phyloP scores from a whole-genome alignment of 2,888 invertebrate species.

The Willowsia nigromaculata region DNA sequence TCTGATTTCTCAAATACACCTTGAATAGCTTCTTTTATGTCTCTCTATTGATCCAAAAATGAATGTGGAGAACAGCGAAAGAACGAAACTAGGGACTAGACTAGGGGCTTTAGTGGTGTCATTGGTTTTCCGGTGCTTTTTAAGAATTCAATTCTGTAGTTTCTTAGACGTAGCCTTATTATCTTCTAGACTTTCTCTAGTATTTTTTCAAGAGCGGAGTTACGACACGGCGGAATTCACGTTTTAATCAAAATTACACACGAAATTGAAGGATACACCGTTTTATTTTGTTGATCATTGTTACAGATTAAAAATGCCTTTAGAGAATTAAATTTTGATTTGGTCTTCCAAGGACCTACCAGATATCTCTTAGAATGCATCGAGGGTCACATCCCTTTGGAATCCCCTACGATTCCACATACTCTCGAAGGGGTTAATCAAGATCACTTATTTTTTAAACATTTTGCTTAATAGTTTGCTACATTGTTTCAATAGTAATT shows the following conservation, averaged over 20 bases:
- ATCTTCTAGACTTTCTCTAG: too few relatives aligned
- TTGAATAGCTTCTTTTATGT: too few relatives aligned
- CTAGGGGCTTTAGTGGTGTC: too few relatives aligned
- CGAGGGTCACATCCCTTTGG: slow-evolving; percentile 49
- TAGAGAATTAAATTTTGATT: slow-evolving; percentile 40
- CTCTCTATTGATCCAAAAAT: too few relatives aligned
- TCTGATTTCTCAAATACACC: too few relatives aligned
- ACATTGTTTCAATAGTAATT: not conserved
- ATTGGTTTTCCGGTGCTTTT: too few relatives aligned
- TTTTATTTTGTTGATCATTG: slow-evolving; percentile 35
- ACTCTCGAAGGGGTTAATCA: slow-evolving; percentile 47
- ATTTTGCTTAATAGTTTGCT: slow-evolving; percentile 9
- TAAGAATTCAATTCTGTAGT: too few relatives aligned
- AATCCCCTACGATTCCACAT: slow-evolving; percentile 19
- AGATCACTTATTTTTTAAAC: not conserved
- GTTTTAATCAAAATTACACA: not conserved
- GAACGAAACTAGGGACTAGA: too few relatives aligned
- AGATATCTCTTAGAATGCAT: slow-evolving; percentile 46
- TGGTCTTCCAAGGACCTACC: slow-evolving; percentile 47
- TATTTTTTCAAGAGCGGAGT: too few relatives aligned
- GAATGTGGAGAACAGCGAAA: too few relatives aligned
- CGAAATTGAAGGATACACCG: not conserved
- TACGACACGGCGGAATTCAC: too few relatives aligned
- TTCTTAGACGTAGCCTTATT: too few relatives aligned
- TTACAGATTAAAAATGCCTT: slow-evolving; percentile 27